These are phyloP conservation scores for Anolis apletophallus DNA, from an alignment of 2,797 vertebrate genomes.

Conservation along the genomic window DNA sequence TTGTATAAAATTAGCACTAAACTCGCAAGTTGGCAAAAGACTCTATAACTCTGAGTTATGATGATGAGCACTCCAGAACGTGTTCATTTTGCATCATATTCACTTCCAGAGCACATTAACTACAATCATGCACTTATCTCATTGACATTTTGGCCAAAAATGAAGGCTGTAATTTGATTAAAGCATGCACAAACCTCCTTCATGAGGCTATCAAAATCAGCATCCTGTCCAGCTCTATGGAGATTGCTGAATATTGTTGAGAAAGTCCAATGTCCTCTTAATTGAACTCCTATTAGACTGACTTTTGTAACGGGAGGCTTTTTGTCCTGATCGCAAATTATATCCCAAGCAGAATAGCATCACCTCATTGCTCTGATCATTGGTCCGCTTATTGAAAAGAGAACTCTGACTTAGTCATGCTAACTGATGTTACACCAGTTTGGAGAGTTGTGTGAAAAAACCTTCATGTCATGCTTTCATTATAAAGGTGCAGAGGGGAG, in stretches of 20 bases:
- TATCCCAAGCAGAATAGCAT: background rate
- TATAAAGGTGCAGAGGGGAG: background rate
- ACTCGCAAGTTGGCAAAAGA: slow-evolving; percentile 38
- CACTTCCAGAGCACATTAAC: slow-evolving; percentile 5
- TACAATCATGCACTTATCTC: background rate
- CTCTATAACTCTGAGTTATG: slow-evolving; percentile 46
- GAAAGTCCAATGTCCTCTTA: background rate
- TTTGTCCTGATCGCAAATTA: background rate
- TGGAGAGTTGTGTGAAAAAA: background rate
- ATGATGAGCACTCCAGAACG: background rate
- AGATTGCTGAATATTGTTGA: background rate
- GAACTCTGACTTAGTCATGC: background rate
- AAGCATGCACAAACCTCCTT: background rate
- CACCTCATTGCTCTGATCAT: background rate
- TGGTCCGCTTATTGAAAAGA: background rate
- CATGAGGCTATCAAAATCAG: background rate
- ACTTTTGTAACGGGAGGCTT: background rate
- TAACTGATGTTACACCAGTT: background rate
- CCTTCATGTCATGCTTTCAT: background rate
- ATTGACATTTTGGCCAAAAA: slow-evolving; percentile 24
- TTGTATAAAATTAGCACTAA: slow-evolving; percentile 52
- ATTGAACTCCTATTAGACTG: background rate
- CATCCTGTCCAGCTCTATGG: background rate
- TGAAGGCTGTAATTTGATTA: background rate
- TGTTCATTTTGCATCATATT: slow-evolving; percentile 27